phyloP scores from a whole-genome alignment of 1,140 invertebrate genomes.

The Drosophila busckii region DNA sequence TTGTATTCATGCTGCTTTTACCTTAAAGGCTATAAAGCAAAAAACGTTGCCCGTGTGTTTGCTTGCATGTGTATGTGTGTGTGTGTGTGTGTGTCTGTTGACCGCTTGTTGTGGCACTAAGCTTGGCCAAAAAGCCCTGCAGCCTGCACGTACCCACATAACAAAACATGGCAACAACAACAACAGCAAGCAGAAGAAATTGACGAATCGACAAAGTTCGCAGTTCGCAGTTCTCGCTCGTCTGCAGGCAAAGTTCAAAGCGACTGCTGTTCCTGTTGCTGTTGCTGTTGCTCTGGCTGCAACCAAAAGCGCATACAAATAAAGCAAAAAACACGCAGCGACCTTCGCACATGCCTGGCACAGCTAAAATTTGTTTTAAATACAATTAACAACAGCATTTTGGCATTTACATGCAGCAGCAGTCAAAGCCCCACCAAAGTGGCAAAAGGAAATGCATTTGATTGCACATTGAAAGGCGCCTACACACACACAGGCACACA shows the following conservation, averaged over 20 bases:
- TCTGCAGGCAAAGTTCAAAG: slow-evolving; percentile 69
- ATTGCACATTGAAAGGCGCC: slow-evolving; percentile 28
- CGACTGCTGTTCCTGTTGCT: too few relatives aligned
- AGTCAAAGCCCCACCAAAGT: slow-evolving; percentile 44
- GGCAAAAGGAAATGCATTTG: slow-evolving; percentile 15
- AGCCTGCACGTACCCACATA: slow-evolving; percentile 17
- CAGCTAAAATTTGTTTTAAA: slow-evolving; percentile 19
- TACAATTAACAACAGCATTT: too few relatives aligned
- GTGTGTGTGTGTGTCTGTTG: slow-evolving; percentile 20
- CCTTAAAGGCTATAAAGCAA: slow-evolving; percentile 75
- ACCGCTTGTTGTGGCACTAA: slow-evolving; percentile 38
- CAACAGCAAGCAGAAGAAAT: slow-evolving; percentile 10
- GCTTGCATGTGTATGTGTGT: slow-evolving; percentile 1
- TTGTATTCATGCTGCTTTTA: slow-evolving; percentile 59
- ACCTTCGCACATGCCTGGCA: slow-evolving; percentile 50
- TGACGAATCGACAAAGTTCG: slow-evolving; percentile 14
- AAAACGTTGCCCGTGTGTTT: slow-evolving; percentile 46
- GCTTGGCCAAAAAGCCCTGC: slow-evolving; percentile 23
- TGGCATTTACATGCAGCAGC: slow-evolving; percentile 25
- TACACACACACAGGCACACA: slow-evolving; percentile 16
- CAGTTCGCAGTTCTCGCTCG: slow-evolving; percentile 42
- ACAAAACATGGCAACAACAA: slow-evolving; percentile 3
- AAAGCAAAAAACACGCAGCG: slow-evolving; percentile 30
- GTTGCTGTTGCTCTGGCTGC: slow-evolving; percentile 30
- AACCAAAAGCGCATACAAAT: slow-evolving; percentile 54